A percentile compares a stretch with the other conserved stretches of the same genome.
Evolutionary conservation across 2,888 invertebrate genomes (phyloP).

Genomic region (Siphonodentalium dalli): DNA sequence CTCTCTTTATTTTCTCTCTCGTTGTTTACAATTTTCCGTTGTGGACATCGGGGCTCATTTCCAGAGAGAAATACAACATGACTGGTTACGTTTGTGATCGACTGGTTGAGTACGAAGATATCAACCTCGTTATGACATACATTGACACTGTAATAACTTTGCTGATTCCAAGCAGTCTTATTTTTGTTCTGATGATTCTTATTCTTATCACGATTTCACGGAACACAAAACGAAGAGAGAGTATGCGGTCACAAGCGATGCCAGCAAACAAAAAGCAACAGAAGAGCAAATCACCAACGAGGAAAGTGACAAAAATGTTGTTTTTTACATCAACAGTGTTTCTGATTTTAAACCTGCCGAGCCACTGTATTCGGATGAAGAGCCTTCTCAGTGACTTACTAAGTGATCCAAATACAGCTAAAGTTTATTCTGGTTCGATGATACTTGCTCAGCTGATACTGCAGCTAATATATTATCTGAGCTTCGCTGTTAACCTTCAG

Average conservation of each 20-base stretch:
- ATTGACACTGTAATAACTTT: conserved; percentile 25
- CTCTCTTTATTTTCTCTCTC: conserved; percentile 28
- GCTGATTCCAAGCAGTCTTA: conserved; percentile 23
- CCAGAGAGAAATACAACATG: background rate
- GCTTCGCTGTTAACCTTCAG: too few species aligned
- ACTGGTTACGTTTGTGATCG: background rate
- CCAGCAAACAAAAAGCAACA: background rate
- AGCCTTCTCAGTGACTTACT: too few species aligned
- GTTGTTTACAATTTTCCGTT: conserved; percentile 41
- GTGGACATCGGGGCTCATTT: conserved; percentile 32
- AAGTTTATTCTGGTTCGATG: too few species aligned
- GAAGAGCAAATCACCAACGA: conserved; percentile 13
- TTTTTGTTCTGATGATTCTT: conserved; percentile 28
- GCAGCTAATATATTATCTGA: too few species aligned
- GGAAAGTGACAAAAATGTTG: conserved; percentile 28
- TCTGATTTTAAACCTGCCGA: conserved; percentile 29
- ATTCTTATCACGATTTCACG: conserved; percentile 27
- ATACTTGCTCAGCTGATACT: too few species aligned
- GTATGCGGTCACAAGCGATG: conserved; percentile 12
- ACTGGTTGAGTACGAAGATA: background rate
- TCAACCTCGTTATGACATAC: conserved; percentile 12
- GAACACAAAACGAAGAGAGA: conserved; percentile 24
- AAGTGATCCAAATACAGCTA: too few species aligned
- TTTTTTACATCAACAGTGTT: conserved; percentile 32
- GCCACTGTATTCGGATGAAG: conserved; percentile 23